Conservation (phyloP, 2,888 invertebrate species). For the Agonopterix heracliana region DNA sequence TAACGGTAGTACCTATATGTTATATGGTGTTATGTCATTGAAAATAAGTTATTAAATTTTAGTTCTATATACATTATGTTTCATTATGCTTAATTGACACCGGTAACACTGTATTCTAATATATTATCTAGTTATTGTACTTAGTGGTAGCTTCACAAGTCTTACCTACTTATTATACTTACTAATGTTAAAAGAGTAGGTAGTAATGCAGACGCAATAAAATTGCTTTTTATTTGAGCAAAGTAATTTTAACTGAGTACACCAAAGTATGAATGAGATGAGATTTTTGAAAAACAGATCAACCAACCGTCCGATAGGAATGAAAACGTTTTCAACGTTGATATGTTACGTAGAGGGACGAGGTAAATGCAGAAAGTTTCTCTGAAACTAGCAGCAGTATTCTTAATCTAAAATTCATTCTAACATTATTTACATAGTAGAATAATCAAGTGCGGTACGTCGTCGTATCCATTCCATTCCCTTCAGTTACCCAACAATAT, state of each 20-base stretch:
- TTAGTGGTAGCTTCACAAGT: conserved; percentile 51
- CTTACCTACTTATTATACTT: conserved; percentile 19
- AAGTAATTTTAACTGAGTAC: conserved; percentile 28
- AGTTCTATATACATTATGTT: conserved; percentile 10
- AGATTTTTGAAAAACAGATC: conserved; percentile 5
- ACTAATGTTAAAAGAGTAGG: conserved; percentile 8
- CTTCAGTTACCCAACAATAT: conserved; percentile 33
- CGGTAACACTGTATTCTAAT: conserved; percentile 49
- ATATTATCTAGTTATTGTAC: conserved; percentile 64
- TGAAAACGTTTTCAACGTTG: conserved; percentile 39
- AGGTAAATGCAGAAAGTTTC: conserved; percentile 29
- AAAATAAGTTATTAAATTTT: conserved; percentile 5
- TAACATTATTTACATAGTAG: conserved; percentile 11
- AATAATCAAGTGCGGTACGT: conserved; percentile 4
- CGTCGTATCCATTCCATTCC: conserved; percentile 13
- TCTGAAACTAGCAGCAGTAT: conserved; percentile 21
- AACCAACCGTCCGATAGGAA: conserved; percentile 6
- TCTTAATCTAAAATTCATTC: conserved; percentile 16
- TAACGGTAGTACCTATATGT: too few species aligned
- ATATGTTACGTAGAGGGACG: conserved; percentile 40
- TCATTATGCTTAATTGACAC: conserved; percentile 55
- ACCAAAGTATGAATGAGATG: conserved; percentile 14
- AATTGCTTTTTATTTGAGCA: conserved; percentile 65
- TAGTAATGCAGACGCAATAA: too few species aligned
- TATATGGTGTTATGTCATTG: not conserved